These are phyloP conservation scores for Dicentrarchus labrax DNA, from an alignment of 2,113 vertebrate species.

Conservation along the genomic window DNA sequence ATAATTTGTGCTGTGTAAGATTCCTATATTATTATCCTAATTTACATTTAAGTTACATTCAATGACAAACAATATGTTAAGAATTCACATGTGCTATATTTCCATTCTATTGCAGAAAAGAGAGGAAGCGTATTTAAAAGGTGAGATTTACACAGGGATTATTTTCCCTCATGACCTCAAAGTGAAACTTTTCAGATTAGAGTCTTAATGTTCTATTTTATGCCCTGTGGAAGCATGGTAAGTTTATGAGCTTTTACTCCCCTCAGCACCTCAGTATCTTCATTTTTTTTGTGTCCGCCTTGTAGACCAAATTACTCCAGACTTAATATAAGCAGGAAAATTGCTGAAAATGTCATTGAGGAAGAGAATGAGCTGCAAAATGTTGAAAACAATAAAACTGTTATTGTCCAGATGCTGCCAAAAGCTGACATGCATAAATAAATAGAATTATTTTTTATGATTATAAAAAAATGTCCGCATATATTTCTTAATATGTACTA, in stretches of 20 bases:
- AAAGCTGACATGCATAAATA: not conserved
- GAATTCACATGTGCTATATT: not conserved
- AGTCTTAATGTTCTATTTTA: slow-evolving; percentile 26
- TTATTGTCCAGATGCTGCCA: not conserved
- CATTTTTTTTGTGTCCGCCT: slow-evolving; percentile 16
- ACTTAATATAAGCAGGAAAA: slow-evolving; percentile 41
- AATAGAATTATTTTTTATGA: not conserved
- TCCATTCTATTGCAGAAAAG: not conserved
- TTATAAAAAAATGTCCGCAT: not conserved
- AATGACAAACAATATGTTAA: not conserved
- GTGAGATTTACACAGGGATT: not conserved
- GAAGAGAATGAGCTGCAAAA: slow-evolving; percentile 24
- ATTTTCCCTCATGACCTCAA: slow-evolving; percentile 17
- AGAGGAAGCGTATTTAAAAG: not conserved
- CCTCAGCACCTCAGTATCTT: slow-evolving; percentile 37
- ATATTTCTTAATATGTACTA: not conserved
- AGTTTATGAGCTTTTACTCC: slow-evolving; percentile 43
- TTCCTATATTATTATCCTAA: not conserved
- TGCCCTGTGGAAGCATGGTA: slow-evolving; percentile 2
- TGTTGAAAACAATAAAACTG: not conserved
- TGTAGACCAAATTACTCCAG: slow-evolving; percentile 26
- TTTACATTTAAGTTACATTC: not conserved
- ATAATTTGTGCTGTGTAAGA: not conserved
- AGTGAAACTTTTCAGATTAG: slow-evolving; percentile 8
- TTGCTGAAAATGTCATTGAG: not conserved